Conservation (phyloP, 2,888 invertebrate species). For the Amphiduros pacificus region DNA sequence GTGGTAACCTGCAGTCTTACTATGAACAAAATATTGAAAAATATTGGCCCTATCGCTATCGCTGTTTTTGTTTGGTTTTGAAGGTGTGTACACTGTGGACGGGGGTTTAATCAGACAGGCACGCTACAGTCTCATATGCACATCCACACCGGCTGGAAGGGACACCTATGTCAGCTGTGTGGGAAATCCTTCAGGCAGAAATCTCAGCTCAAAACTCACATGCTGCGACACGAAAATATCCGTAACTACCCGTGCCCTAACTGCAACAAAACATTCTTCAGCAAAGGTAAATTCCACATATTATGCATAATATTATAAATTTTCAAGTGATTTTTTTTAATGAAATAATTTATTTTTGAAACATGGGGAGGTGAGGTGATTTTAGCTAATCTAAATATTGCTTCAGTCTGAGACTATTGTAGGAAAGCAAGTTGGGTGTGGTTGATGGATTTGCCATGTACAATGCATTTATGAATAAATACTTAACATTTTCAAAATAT, state of each 20-base stretch:
- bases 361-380: neutral
- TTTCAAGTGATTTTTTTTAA: neutral
- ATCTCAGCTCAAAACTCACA: slow-evolving; percentile 94
- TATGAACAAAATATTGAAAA: no score
- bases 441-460: no score
- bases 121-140: slow-evolving; percentile 94
- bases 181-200: slow-evolving; percentile 83
- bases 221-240: slow-evolving; percentile 94
- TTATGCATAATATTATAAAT: no score
- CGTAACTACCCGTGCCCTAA: slow-evolving; percentile 86
- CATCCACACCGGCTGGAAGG: slow-evolving; percentile 93
- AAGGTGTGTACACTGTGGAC: slow-evolving; percentile 50
- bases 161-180: slow-evolving; percentile 90
- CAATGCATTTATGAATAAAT: no score
- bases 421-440: neutral
- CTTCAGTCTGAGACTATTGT: neutral
- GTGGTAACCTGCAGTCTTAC: no score
- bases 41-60: neutral
- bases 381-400: no score
- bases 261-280: slow-evolving; percentile 69
- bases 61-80: slow-evolving; percentile 12
- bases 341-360: neutral
- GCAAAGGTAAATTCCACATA: slow-evolving; percentile 57
- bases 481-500: no score
- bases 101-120: slow-evolving; percentile 74